phyloP scores from a whole-genome alignment of 2,888 invertebrate genomes.

The Artemia sinica region DNA sequence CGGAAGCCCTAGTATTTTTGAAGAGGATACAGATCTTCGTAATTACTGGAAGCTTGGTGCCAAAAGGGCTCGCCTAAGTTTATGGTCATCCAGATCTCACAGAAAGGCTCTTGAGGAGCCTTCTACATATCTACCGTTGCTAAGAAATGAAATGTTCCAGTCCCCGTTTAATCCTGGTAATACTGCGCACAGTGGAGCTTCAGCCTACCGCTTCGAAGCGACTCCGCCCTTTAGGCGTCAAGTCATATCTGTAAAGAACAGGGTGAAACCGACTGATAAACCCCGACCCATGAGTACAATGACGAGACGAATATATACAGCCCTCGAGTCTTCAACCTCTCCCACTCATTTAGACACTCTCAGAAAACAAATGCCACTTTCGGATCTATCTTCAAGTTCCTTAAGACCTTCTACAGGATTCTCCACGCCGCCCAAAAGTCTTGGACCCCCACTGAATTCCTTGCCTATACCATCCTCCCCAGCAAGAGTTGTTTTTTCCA shows the following conservation, averaged over 20 bases:
- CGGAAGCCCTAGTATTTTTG: too few species aligned
- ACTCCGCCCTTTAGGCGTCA: background rate
- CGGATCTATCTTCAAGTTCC: background rate
- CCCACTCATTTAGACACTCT: background rate
- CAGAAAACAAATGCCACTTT: background rate
- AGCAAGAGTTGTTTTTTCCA: conserved; percentile 3
- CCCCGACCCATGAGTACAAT: background rate
- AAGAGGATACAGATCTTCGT: too few species aligned
- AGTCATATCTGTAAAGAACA: conserved; percentile 2
- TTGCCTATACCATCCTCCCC: background rate
- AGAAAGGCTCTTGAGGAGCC: too few species aligned
- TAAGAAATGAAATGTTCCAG: too few species aligned
- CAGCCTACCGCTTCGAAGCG: too few species aligned
- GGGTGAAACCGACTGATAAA: background rate
- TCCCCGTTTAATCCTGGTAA: too few species aligned
- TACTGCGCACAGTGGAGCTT: too few species aligned
- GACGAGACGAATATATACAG: background rate
- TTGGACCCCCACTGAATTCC: background rate
- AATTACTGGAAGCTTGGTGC: too few species aligned
- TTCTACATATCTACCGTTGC: too few species aligned
- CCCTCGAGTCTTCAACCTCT: background rate
- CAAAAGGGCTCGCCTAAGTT: too few species aligned
- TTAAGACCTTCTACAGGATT: background rate
- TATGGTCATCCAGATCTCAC: too few species aligned
- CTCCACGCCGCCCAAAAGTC: background rate